Evolutionary conservation across 2,113 vertebrate species (phyloP), one percentile per base, ranked within the genome.

Genomic region (Hyperopisus bebe): DNA sequence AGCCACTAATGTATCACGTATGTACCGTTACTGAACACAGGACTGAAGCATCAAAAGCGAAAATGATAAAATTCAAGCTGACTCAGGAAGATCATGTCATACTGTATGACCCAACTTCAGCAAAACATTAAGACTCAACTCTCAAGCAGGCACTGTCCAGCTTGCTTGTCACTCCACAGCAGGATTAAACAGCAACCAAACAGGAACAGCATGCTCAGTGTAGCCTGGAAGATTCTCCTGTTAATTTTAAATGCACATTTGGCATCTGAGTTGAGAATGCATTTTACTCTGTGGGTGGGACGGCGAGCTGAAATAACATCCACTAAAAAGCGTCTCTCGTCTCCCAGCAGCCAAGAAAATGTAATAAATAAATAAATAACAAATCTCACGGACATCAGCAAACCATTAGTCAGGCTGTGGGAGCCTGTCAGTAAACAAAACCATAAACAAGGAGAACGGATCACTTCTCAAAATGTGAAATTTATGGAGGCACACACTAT

Each of bases 311-410:
- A 77, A 77, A 77, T 77, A 77, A 42, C 31, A 77, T 77, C 31
- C 31, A 80, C 27, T 31, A 31, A 70, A 70, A 70, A 13, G 62
- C 10, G 1, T 70, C 62, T 70, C 62, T 13, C 62, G 35, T 80
- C 15, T 42, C 74, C 35, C 74, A 42, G 35, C 82, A 21, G 39
- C 82, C 21, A 84, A 84, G 39, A 84, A 84, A 84, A 47, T 42
- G 19, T 19, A 82, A 82, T 42, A 82, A 82, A 82, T 19, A 82
- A 44, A 82, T 42, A 84, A 46, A 24, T 84, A 42, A 84, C 21
- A 47, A 84, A 84, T 46, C 82, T 84, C 44, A 46, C 19, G 82
- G 82, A 84, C 42, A 84, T 84, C 82, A 47, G 82, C 82, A 84
- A 84, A 84, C 82, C 82, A 84, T 84, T 84, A 84, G 42, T 46